Evolutionary conservation across 1,140 invertebrate species (phyloP).

Genomic region (Drosophila elegans): DNA sequence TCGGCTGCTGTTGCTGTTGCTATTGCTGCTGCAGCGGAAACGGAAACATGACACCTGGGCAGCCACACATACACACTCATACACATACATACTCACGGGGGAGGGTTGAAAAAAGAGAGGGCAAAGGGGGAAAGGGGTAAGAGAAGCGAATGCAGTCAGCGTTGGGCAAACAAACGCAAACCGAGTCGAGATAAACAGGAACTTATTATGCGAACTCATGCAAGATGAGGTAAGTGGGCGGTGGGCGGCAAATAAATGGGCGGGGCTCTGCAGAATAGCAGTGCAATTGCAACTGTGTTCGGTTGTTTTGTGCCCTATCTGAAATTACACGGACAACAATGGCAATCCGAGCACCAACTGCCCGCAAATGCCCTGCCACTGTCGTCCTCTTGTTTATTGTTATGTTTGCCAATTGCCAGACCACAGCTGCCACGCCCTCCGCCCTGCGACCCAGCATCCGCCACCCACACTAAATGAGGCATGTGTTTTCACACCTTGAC

Average conservation of each 20-base stretch:
- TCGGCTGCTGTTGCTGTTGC: slow-evolving; percentile 32
- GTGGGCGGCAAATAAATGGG: slow-evolving; percentile 24
- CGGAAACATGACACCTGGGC: slow-evolving; percentile 79
- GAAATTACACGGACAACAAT: slow-evolving; percentile 66
- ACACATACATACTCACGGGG: not conserved
- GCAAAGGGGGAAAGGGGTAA: too few relatives aligned
- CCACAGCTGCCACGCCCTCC: slow-evolving; percentile 8
- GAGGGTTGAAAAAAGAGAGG: not conserved
- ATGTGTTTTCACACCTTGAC: slow-evolving; percentile 62
- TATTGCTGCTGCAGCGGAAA: slow-evolving; percentile 57
- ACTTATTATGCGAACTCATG: slow-evolving; percentile 79
- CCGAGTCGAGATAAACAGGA: slow-evolving; percentile 75
- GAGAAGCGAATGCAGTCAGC: slow-evolving; percentile 25
- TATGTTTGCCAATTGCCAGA: slow-evolving; percentile 67
- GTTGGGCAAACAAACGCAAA: slow-evolving; percentile 63
- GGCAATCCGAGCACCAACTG: slow-evolving; percentile 22
- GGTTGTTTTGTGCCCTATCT: slow-evolving; percentile 59
- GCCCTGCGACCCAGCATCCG: not conserved
- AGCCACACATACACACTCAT: slow-evolving; percentile 45
- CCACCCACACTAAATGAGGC: slow-evolving; percentile 42
- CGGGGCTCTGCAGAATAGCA: not conserved
- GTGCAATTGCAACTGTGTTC: slow-evolving; percentile 29
- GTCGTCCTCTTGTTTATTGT: slow-evolving; percentile 58
- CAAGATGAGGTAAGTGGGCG: slow-evolving; percentile 32
- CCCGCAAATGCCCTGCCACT: slow-evolving; percentile 31